These are phyloP conservation scores for Argentina silus DNA, from an alignment of 2,797 vertebrate genomes.

Conservation along the genomic window DNA sequence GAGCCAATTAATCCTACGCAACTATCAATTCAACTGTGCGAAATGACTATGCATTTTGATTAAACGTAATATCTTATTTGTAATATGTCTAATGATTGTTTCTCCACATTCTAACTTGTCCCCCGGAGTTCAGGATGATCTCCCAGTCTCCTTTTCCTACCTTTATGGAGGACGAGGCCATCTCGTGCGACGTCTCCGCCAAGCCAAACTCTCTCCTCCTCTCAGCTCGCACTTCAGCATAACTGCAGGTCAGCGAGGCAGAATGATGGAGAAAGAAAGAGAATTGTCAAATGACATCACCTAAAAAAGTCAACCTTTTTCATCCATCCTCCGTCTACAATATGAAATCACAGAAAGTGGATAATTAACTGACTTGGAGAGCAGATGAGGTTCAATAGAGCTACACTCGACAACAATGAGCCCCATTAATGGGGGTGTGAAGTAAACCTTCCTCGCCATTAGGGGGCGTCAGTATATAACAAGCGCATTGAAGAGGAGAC, in stretches of 20 bases:
- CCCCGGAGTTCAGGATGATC: too few relatives aligned
- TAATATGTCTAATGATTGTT: not conserved
- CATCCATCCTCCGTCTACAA: not conserved
- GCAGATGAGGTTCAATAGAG: not conserved
- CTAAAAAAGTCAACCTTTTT: not conserved
- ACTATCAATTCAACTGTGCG: not conserved
- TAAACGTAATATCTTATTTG: not conserved
- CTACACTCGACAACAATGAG: not conserved
- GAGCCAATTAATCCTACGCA: too few relatives aligned
- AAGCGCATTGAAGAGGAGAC: not conserved
- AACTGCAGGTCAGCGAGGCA: slow-evolving; percentile 65
- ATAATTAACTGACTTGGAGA: not conserved
- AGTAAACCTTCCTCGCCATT: not conserved
- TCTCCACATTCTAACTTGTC: not conserved
- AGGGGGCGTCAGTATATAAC: not conserved
- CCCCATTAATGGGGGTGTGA: not conserved
- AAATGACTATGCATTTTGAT: not conserved
- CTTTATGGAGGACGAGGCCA: slow-evolving; percentile 76
- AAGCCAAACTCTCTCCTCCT: slow-evolving; percentile 79
- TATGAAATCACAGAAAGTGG: not conserved
- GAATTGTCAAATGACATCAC: not conserved
- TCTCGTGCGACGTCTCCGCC: slow-evolving; percentile 75
- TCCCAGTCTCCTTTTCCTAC: slow-evolving; percentile 52
- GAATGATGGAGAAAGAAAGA: slow-evolving; percentile 16
- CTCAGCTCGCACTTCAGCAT: slow-evolving; percentile 82